Base-by-base conservation (phyloP, 2,797 vertebrate genomes). In the Emydoidea blandingii region DNA sequence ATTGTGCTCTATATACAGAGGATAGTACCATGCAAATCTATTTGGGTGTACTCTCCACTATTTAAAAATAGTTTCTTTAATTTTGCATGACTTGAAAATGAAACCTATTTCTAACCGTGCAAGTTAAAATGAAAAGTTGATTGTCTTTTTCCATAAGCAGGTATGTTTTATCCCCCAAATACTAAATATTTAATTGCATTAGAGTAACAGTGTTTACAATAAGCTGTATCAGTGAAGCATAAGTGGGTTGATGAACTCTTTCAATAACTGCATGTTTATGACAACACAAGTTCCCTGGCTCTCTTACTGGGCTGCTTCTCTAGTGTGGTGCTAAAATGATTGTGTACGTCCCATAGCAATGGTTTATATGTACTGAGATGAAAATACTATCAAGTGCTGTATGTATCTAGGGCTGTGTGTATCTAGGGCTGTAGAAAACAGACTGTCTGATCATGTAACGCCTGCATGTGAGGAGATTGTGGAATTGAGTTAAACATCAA, bases 161-260 rank as follows among this genome's bases (percentile, higher is more conserved):
- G 41, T 31, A 37, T 4, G 16, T 0, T 3, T 49, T 0, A 18
- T 83, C 78, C 74, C 65, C 54, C 3, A 3, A 85, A 68, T 91
- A 21, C 85, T 96, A 65, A 97, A 97, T 97, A 96, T 96, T 96
- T 96, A 94, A 97, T 95, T 87, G 90, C 79, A 31, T 92, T 82
- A 27, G 81, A 91, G 79, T 92, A 79, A 23, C 0, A 2, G 53
- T 76, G 83, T 93, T 97, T 97, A 97, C 97, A 94, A 96, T 94
- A 96, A 97, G 90, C 50, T 49, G 90, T 68, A 79, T 21, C 85
- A 84, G 65, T 54, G 72, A 21, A 12, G 79, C 78, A 50, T 4
- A 11, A 74, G 1, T 19, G n/a, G 21, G 19, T 12, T 37, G 0
- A 19, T 57, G 54, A 10, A 3, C 1, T 9, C 23, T 80, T 52